Percentiles rank a stretch among this genome's conserved stretches.
These are phyloP conservation scores for Athripsodes cinereus DNA, from an alignment of 2,888 invertebrate genomes.

Conservation along the genomic window DNA sequence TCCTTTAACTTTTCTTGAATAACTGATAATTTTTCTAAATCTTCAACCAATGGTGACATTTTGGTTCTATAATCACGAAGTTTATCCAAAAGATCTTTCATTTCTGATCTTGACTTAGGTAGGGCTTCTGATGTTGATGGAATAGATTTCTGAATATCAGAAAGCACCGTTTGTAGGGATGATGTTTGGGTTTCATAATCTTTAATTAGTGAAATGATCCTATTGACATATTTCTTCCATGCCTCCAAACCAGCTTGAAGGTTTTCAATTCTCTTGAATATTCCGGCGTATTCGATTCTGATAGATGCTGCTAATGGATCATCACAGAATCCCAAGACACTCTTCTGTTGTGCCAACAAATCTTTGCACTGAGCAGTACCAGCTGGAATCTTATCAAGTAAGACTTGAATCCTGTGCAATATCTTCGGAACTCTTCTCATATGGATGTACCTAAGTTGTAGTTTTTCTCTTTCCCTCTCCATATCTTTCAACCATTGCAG, in stretches of 20 bases:
- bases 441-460: conserved; percentile 77
- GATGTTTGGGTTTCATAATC: conserved; percentile 58
- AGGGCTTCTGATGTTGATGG: conserved; percentile 50
- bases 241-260: conserved; percentile 74
- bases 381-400: conserved; percentile 62
- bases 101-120: conserved; percentile 54
- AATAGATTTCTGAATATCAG: conserved; percentile 57
- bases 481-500: conserved; percentile 75
- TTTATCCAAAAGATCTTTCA: conserved; percentile 58
- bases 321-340: conserved; percentile 65
- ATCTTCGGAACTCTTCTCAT: conserved; percentile 68
- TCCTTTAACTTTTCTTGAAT: conserved; percentile 79
- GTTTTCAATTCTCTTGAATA: conserved; percentile 70
- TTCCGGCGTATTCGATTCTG: conserved; percentile 74
- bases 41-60: conserved; percentile 51
- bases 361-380: conserved; percentile 61
- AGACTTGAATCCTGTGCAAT: conserved; percentile 59
- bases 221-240: conserved; percentile 69
- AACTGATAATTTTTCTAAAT: conserved; percentile 65
- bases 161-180: conserved; percentile 56
- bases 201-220: conserved; percentile 58
- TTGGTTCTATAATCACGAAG: conserved; percentile 56
- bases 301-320: conserved; percentile 72
- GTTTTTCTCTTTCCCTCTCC: conserved; percentile 69
- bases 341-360: conserved; percentile 58